Conservation (phyloP, 2,797 vertebrate genomes). For the Staurois parvus region DNA sequence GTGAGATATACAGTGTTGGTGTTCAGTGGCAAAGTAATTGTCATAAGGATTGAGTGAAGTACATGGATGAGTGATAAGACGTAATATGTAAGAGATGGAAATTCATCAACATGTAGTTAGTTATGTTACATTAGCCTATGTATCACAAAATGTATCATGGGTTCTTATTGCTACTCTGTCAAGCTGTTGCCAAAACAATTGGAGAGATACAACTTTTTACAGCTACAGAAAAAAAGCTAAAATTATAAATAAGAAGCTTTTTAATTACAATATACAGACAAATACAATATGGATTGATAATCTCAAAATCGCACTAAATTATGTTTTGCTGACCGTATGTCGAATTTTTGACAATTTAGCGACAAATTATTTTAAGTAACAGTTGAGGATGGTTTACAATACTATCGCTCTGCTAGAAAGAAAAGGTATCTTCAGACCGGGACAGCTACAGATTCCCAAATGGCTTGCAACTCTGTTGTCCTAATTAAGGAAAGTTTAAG, state of each 20-base stretch:
- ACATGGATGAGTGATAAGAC: constrained; percentile 60
- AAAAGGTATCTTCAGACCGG: too few relatives aligned
- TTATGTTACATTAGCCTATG: background rate
- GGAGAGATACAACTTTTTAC: background rate
- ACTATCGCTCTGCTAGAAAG: too few relatives aligned
- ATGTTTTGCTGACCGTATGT: too few relatives aligned
- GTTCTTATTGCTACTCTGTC: background rate
- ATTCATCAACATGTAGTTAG: background rate
- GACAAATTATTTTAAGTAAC: too few relatives aligned
- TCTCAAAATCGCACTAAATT: background rate
- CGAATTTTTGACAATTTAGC: too few relatives aligned
- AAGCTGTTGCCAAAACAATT: background rate
- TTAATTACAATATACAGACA: too few relatives aligned
- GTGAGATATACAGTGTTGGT: constrained; percentile 71
- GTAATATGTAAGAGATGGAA: background rate
- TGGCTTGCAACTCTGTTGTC: too few relatives aligned
- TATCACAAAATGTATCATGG: background rate
- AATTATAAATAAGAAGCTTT: too few relatives aligned
- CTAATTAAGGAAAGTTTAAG: too few relatives aligned
- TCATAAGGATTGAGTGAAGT: constrained; percentile 39
- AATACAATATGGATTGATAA: background rate
- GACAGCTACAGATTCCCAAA: too few relatives aligned
- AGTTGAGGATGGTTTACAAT: too few relatives aligned
- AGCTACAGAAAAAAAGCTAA: background rate
- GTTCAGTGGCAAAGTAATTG: constrained; percentile 49